Conservation (phyloP, 1,140 invertebrate genomes). For the Procambarus clarkii region DNA sequence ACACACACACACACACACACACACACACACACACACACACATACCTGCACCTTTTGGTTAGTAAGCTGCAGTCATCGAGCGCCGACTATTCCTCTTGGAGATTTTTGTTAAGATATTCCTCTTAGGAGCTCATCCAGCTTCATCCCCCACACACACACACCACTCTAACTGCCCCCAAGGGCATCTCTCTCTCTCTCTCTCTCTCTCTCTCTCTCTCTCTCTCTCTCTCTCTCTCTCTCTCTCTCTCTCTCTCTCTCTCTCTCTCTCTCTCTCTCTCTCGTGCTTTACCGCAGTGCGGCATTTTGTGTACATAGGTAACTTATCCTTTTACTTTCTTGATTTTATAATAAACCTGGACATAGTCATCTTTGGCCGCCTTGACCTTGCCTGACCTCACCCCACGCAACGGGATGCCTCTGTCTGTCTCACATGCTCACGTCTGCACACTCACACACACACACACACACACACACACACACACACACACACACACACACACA, state of each 20-base stretch:
- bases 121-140: too few relatives aligned
- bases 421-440: too few relatives aligned
- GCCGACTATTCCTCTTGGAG: not conserved
- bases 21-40: constrained; percentile 51
- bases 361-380: constrained; percentile 6
- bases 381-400: constrained; percentile 7
- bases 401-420: too few relatives aligned
- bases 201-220: not conserved
- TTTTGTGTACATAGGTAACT: too few relatives aligned
- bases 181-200: not conserved
- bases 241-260: not conserved
- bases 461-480: too few relatives aligned
- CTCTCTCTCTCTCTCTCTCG: not conserved
- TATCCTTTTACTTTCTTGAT: not conserved
- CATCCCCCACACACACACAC: too few relatives aligned
- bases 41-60: not conserved
- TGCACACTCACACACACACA: too few relatives aligned
- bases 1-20: constrained; percentile 56
- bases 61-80: not conserved
- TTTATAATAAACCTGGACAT: constrained; percentile 30
- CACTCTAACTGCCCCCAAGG: too few relatives aligned
- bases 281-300: not conserved
- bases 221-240: not conserved
- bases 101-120: too few relatives aligned
- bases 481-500: too few relatives aligned